These are phyloP conservation scores for Achroia grisella DNA, from an alignment of 1,140 invertebrate genomes.

Conservation along the genomic window DNA sequence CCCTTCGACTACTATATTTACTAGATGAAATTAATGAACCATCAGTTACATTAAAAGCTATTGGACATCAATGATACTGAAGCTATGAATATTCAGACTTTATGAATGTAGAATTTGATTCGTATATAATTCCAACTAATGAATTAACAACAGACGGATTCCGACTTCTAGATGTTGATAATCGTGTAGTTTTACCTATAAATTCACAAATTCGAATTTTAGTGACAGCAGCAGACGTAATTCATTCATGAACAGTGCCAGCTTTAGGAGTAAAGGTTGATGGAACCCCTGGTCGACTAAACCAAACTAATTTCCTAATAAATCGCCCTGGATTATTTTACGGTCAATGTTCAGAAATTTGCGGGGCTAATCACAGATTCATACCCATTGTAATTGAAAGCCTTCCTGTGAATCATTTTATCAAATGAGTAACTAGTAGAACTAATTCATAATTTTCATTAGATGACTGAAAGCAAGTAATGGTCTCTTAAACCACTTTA, in stretches of 20 bases:
- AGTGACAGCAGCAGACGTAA: slow-evolving; percentile 77
- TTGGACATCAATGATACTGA: slow-evolving; percentile 82
- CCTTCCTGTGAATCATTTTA: slow-evolving; percentile 70
- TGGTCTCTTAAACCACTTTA: slow-evolving; percentile 70
- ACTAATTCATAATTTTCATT: slow-evolving; percentile 75
- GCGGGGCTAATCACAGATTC: slow-evolving; percentile 84
- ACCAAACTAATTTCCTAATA: slow-evolving; percentile 75
- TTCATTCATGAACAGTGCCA: slow-evolving; percentile 81
- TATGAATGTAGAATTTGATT: slow-evolving; percentile 77
- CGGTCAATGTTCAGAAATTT: slow-evolving; percentile 88
- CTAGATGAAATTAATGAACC: slow-evolving; percentile 75
- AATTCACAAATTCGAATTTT: slow-evolving; percentile 75
- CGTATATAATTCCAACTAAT: slow-evolving; percentile 75
- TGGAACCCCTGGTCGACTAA: slow-evolving; percentile 79
- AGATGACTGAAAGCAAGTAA: slow-evolving; percentile 77
- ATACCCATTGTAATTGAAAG: slow-evolving; percentile 83
- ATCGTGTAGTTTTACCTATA: slow-evolving; percentile 74
- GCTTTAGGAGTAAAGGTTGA: slow-evolving; percentile 79
- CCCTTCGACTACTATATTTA: slow-evolving; percentile 76
- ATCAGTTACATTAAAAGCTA: slow-evolving; percentile 74
- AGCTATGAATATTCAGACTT: slow-evolving; percentile 79
- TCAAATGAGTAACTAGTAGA: slow-evolving; percentile 75
- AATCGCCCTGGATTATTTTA: slow-evolving; percentile 76
- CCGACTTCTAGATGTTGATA: slow-evolving; percentile 79
- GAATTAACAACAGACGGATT: slow-evolving; percentile 57